Percentiles rank a stretch among this genome's conserved stretches.
These are phyloP conservation scores for Brachionus calyciflorus DNA, from an alignment of 1,140 invertebrate genomes.

Conservation along the genomic window DNA sequence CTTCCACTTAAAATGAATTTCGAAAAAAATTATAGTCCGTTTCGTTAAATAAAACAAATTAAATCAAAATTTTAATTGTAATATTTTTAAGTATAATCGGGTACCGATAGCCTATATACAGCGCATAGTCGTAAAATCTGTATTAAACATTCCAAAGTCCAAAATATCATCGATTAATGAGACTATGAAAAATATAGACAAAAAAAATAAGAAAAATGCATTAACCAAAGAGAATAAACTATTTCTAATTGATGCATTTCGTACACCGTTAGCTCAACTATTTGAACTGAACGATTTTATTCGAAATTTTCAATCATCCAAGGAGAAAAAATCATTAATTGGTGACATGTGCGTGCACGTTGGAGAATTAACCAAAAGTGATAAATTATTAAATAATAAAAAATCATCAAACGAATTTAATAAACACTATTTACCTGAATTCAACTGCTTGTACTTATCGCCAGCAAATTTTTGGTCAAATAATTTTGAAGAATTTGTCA, in stretches of 20 bases:
- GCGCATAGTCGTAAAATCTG: slow-evolving; percentile 33
- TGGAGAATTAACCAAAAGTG: slow-evolving; percentile 6
- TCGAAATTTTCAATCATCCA: background rate
- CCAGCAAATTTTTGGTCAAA: slow-evolving; percentile 89
- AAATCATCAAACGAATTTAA: background rate
- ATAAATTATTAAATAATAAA: background rate
- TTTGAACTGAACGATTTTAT: slow-evolving; percentile 36
- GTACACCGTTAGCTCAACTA: slow-evolving; percentile 10
- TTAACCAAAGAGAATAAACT: background rate
- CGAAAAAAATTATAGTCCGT: too few relatives aligned
- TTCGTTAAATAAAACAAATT: too few relatives aligned
- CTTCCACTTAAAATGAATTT: too few relatives aligned
- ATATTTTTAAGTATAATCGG: slow-evolving; percentile 19
- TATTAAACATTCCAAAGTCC: slow-evolving; percentile 24
- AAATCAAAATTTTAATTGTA: too few relatives aligned
- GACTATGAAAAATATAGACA: background rate
- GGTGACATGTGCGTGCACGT: slow-evolving; percentile 12
- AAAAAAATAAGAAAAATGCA: background rate
- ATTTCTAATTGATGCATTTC: slow-evolving; percentile 27
- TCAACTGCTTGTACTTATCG: slow-evolving; percentile 84
- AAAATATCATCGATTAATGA: background rate
- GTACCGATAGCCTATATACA: slow-evolving; percentile 45
- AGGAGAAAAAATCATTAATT: slow-evolving; percentile 18
- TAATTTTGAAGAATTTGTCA: slow-evolving; percentile 62
- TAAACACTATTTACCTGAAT: slow-evolving; percentile 70